phyloP scores from a whole-genome alignment of 2,113 vertebrate genomes.

The Protobothrops mucrosquamatus region DNA sequence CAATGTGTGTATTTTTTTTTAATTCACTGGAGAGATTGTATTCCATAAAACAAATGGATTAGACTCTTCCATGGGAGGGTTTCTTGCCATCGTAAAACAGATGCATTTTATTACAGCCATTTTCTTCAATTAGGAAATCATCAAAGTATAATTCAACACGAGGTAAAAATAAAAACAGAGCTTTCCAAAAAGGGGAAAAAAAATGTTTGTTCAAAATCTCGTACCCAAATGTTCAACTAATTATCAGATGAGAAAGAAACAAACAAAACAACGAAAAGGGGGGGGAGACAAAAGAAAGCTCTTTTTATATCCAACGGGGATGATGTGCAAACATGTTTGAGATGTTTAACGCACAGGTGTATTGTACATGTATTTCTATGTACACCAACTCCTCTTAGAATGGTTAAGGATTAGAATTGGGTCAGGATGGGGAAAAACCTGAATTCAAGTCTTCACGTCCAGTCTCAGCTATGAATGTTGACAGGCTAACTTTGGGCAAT shows the following conservation, averaged over 20 bases:
- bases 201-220: not conserved
- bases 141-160: not conserved
- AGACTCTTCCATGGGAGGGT: not conserved
- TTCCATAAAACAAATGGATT: conserved; percentile 2
- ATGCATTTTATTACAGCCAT: not conserved
- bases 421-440: not conserved
- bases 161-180: conserved; percentile 19
- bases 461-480: not conserved
- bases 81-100: conserved; percentile 8
- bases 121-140: conserved; percentile 15
- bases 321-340: not conserved
- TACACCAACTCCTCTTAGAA: not conserved
- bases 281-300: not conserved
- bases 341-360: not conserved
- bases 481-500: not conserved
- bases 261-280: not conserved
- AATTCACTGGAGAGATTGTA: conserved; percentile 1
- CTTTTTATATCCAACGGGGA: not conserved
- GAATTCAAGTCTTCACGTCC: not conserved
- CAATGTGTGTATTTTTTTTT: not conserved
- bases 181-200: not conserved
- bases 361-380: not conserved
- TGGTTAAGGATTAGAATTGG: not conserved
- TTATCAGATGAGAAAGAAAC: not conserved
- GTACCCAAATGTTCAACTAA: not conserved